Percentiles rank a stretch among this genome's conserved stretches.
Conservation (phyloP, 2,888 invertebrate genomes). For the Ochropleura plecta region DNA sequence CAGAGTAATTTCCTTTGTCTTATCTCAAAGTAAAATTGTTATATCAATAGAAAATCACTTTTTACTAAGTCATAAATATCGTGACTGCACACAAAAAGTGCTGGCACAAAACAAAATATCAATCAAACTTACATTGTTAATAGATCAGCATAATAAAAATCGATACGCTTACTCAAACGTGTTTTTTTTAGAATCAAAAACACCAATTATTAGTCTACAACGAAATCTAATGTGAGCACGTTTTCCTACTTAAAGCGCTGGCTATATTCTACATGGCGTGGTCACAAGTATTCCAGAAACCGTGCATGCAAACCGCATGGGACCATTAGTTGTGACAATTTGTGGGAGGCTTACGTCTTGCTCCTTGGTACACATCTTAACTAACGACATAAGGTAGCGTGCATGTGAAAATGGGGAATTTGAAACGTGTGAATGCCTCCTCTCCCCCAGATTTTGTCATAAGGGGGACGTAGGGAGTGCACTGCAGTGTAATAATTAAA, state of each 20-base stretch:
- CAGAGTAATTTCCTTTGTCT: no score
- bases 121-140: no score
- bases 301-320: constrained; percentile 52
- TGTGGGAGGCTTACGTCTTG: constrained; percentile 48
- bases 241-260: constrained; percentile 30
- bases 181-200: not conserved
- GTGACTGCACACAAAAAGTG: no score
- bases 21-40: no score
- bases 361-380: constrained; percentile 46
- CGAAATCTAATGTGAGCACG: constrained; percentile 35
- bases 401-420: constrained; percentile 28
- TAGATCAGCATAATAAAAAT: no score
- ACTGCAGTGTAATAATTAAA: constrained; percentile 22
- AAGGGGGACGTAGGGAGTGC: not conserved
- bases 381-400: constrained; percentile 25
- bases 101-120: no score
- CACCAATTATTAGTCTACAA: not conserved
- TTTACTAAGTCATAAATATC: no score
- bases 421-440: constrained; percentile 2
- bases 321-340: constrained; percentile 54
- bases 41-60: no score
- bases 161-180: not conserved
- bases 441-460: constrained; percentile 3
- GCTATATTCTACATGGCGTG: constrained; percentile 48
- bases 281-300: constrained; percentile 18